A percentile compares a stretch with the other conserved stretches of the same genome.
phyloP scores from a whole-genome alignment of 1,140 invertebrate genomes.

The Coelopa frigida region DNA sequence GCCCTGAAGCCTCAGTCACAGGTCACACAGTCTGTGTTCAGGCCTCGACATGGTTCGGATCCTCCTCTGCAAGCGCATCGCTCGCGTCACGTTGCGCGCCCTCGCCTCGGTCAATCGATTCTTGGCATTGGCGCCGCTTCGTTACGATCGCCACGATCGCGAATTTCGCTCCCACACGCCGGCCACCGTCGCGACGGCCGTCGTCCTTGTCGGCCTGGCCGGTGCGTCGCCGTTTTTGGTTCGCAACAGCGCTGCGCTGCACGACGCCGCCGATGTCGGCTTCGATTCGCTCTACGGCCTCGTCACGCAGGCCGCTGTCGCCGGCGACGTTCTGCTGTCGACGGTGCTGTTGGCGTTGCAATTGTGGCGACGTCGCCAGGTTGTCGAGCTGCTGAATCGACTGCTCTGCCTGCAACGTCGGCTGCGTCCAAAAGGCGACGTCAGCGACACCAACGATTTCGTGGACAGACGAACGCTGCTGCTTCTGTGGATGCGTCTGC shows the following conservation, averaged over 20 bases:
- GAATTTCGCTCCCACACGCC: neutral
- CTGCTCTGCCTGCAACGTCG: constrained; percentile 13
- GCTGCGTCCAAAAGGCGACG: constrained; percentile 12
- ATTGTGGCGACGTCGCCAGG: constrained; percentile 17
- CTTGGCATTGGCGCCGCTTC: neutral
- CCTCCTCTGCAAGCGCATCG: neutral
- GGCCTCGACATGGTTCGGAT: neutral
- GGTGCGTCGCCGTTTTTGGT: constrained; percentile 21
- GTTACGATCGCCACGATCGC: constrained; percentile 8
- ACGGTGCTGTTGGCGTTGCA: constrained; percentile 18
- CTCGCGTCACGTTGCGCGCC: neutral
- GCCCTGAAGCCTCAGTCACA: too few species aligned
- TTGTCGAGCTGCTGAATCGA: constrained; percentile 16
- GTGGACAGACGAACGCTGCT: neutral
- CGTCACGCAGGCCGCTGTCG: constrained; percentile 21
- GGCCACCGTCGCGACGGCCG: constrained; percentile 11
- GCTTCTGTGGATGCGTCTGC: constrained; percentile 25
- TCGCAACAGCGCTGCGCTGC: constrained; percentile 20
- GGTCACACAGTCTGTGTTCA: too few species aligned
- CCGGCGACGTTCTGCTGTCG: constrained; percentile 17
- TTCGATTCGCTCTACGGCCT: constrained; percentile 22
- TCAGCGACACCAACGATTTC: neutral
- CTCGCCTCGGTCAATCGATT: constrained; percentile 14
- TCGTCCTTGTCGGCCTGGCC: constrained; percentile 18
- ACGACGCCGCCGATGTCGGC: constrained; percentile 27